Evolutionary conservation across 1,140 invertebrate genomes (phyloP).

Genomic region (Panagrolaimus sp.): DNA sequence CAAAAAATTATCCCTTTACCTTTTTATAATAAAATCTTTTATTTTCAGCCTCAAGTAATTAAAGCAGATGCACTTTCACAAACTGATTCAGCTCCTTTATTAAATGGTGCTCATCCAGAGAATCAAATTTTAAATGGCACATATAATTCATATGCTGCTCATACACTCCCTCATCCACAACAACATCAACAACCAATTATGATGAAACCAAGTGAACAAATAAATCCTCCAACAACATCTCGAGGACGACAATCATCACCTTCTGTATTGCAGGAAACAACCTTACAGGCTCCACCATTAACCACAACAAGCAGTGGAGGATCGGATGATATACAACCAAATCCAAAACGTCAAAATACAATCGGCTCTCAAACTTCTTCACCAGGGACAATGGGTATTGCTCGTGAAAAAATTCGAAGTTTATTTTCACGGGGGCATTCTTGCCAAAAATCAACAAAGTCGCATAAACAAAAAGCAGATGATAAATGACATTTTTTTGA

Average conservation of each 20-base stretch:
- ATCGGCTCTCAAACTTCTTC: constrained; percentile 4
- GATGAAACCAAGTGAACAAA: not conserved
- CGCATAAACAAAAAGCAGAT: constrained; percentile 1
- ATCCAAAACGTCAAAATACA: not conserved
- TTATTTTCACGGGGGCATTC: constrained; percentile 12
- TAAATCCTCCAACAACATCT: not conserved
- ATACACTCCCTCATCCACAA: no score
- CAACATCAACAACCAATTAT: not conserved
- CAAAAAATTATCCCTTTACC: not conserved
- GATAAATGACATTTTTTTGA: not conserved
- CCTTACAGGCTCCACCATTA: not conserved
- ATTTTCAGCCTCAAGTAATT: not conserved
- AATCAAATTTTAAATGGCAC: not conserved
- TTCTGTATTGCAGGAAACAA: not conserved
- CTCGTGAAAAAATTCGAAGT: not conserved
- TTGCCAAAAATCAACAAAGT: constrained; percentile 16
- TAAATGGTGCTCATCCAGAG: not conserved
- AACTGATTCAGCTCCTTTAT: not conserved
- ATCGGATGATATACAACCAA: no score
- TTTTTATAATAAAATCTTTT: not conserved
- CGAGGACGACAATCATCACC: not conserved
- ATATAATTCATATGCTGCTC: no score
- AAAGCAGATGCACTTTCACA: not conserved
- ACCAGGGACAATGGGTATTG: not conserved
- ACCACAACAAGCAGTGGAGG: not conserved